A percentile compares a stretch with the other conserved stretches of the same genome.
phyloP scores from a whole-genome alignment of 2,797 vertebrate genomes.

The Apodemus agrarius region DNA sequence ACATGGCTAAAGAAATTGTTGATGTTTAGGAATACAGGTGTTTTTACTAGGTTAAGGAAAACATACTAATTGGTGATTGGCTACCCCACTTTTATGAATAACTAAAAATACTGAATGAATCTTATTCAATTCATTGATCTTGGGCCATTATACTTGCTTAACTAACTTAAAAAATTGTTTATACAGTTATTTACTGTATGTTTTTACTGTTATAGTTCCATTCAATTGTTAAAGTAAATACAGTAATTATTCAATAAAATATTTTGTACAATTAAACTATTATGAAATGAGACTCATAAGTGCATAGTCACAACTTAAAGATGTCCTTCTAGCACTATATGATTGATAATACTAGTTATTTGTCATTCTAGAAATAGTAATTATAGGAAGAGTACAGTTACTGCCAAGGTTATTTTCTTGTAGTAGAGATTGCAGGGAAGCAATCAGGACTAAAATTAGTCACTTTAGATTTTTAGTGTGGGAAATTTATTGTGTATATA shows the following conservation, averaged over 20 bases:
- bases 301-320: neutral
- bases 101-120: neutral
- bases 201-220: neutral
- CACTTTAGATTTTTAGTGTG: neutral
- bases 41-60: neutral
- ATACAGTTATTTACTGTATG: neutral
- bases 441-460: no score
- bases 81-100: neutral
- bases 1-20: neutral
- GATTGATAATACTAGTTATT: neutral
- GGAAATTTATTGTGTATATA: neutral
- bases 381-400: neutral
- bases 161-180: neutral
- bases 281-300: neutral
- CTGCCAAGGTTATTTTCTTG: neutral
- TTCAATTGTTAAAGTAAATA: neutral
- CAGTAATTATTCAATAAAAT: neutral
- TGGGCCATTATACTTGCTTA: neutral
- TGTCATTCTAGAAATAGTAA: neutral
- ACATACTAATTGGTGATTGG: neutral
- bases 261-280: neutral
- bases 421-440: neutral
- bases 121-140: neutral
- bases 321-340: neutral
- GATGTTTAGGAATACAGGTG: neutral